Evolutionary conservation across 2,888 invertebrate species (phyloP).

Genomic region (Lasius platythorax): DNA sequence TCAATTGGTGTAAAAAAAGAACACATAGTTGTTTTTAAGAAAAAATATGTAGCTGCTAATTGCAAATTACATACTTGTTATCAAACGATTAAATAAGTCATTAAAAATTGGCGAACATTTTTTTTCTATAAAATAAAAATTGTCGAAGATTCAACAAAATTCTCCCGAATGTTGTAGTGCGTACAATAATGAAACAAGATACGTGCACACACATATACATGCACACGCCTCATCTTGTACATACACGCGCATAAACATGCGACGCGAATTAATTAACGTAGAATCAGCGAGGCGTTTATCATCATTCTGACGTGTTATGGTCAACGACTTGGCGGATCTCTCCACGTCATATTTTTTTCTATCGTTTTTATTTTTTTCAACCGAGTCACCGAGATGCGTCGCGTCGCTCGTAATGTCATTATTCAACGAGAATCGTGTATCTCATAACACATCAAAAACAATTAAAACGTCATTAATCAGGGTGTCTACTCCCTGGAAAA

Average conservation of each 20-base stretch:
- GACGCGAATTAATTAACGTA: slow-evolving; percentile 66
- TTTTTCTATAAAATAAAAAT: background rate
- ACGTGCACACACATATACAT: slow-evolving; percentile 4
- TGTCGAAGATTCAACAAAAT: background rate
- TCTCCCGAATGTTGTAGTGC: background rate
- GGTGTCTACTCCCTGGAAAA: too few species aligned
- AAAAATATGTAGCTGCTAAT: too few species aligned
- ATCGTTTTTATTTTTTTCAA: slow-evolving; percentile 34
- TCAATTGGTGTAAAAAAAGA: too few species aligned
- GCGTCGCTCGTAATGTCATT: slow-evolving; percentile 23
- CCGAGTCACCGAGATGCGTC: background rate
- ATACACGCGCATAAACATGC: slow-evolving; percentile 27
- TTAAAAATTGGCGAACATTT: background rate
- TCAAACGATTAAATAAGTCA: background rate
- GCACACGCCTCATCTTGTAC: slow-evolving; percentile 4
- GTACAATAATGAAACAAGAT: background rate
- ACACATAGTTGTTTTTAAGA: too few species aligned
- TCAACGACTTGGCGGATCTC: slow-evolving; percentile 67
- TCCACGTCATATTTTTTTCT: slow-evolving; percentile 43
- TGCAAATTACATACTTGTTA: background rate
- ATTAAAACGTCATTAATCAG: slow-evolving; percentile 11
- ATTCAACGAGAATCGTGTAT: slow-evolving; percentile 33
- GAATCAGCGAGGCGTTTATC: slow-evolving; percentile 60
- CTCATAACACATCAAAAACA: slow-evolving; percentile 3
- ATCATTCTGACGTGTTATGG: slow-evolving; percentile 58